phyloP scores from a whole-genome alignment of 1,140 invertebrate genomes.

The Drosophila funebris region DNA sequence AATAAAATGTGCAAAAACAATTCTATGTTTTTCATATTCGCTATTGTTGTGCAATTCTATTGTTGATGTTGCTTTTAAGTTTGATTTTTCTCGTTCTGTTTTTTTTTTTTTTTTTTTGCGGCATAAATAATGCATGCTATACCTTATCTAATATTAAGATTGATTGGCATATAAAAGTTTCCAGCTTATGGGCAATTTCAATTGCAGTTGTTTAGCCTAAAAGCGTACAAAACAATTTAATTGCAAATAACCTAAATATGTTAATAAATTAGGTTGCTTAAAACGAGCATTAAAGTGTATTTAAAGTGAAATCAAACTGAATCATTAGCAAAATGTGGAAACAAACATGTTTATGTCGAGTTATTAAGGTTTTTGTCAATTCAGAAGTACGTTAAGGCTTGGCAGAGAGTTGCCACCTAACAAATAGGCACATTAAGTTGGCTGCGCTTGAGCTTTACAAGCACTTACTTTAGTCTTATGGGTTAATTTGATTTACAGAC shows the following conservation, averaged over 20 bases:
- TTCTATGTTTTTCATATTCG: not conserved
- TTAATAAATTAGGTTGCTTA: not conserved
- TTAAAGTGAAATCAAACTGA: not conserved
- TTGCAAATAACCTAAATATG: not conserved
- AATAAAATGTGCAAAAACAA: constrained; percentile 20
- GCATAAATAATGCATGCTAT: constrained; percentile 55
- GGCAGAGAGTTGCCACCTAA: too few relatives aligned
- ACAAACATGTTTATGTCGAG: too few relatives aligned
- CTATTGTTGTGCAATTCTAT: constrained; percentile 11
- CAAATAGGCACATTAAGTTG: too few relatives aligned
- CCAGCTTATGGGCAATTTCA: not conserved
- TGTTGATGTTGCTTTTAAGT: constrained; percentile 11
- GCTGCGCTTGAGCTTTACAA: not conserved
- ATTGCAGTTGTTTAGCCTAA: not conserved
- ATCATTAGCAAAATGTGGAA: not conserved
- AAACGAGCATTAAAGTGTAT: not conserved
- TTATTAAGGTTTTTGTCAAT: too few relatives aligned
- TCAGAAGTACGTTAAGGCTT: too few relatives aligned
- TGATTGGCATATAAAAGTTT: constrained; percentile 48
- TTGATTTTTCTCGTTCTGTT: constrained; percentile 30
- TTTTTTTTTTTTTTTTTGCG: too few relatives aligned
- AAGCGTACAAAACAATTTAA: not conserved
- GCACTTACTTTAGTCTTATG: too few relatives aligned
- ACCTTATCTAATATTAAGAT: constrained; percentile 68
- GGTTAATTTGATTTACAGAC: not conserved